Evolutionary conservation across 1,140 invertebrate species (phyloP), one percentile per base, ranked within the genome.

Genomic region (Ephestia elutella): DNA sequence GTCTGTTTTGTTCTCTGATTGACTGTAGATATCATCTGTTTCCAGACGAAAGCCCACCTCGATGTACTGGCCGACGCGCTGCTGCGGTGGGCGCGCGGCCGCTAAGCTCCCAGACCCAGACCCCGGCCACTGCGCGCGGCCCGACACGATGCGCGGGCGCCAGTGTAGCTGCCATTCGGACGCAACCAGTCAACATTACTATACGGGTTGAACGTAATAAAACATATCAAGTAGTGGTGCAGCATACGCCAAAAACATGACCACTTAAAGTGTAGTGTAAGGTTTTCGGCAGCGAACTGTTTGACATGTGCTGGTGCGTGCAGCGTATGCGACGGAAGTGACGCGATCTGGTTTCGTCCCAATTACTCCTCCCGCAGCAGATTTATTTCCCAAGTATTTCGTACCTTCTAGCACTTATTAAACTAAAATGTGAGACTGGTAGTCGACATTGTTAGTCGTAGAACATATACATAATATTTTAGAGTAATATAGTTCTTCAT

Each of bases 1-100:
- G n/a, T n/a, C 8, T 20, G 49, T 51, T 17, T 54, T 30, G 8
- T 54, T 54, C 21, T 5, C 10, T 4, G 25, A 25, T 25, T 57
- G 44, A 13, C 2, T 8, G 18, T 30, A 13, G 13, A 44, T 44
- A 15, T 15, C 4, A 30, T 80, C 66, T 73, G 71, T 73, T 93
- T 94, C 68, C 93, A 98, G 96, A 97, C 96, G 74, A 97, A 97
- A 88, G 95, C 96, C 69, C 96, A 98, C 87, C 90, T 98, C 89
- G 96, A 97, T 90, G 95, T 98, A 65, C 89, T 98, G 79, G 96
- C 96, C 49, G 96, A 98, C 87, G 96, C 96, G 74, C 91, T 97
- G 70, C 90, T 98, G 66, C 93, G 96, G 83, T 97, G 96, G 96
- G 96, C 96, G 72, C 92, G 96, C 89, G 96, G 96, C 76, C 95